Evolutionary conservation across 2,888 invertebrate species (phyloP).

Genomic region (Pandemis cinnamomeana): DNA sequence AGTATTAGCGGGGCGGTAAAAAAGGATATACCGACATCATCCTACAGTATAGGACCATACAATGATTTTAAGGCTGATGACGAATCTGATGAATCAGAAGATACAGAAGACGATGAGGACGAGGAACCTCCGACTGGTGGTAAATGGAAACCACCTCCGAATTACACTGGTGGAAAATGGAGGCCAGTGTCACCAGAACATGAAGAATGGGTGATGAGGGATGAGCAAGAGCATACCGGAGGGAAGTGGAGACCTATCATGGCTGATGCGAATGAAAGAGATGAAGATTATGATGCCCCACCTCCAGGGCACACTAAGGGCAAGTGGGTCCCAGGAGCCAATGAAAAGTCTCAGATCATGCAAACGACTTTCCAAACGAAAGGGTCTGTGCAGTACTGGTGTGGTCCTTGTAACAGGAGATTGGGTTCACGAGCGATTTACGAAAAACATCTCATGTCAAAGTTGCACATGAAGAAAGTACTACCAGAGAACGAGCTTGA

Average conservation of each 20-base stretch:
- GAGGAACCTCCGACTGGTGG: conserved; percentile 84
- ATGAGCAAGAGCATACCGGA: conserved; percentile 83
- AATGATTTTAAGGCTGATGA: conserved; percentile 74
- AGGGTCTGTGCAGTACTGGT: conserved; percentile 89
- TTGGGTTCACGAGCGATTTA: conserved; percentile 90
- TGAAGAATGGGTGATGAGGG: conserved; percentile 83
- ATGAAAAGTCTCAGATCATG: conserved; percentile 82
- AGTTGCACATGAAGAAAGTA: conserved; percentile 88
- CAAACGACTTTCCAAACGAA: conserved; percentile 79
- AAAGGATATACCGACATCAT: conserved; percentile 76
- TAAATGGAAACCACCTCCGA: conserved; percentile 89
- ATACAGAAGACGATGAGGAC: conserved; percentile 85
- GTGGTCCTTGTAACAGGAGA: conserved; percentile 91
- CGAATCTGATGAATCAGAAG: conserved; percentile 84
- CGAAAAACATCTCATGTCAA: conserved; percentile 90
- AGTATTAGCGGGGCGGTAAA: conserved; percentile 84
- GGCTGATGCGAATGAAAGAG: conserved; percentile 68
- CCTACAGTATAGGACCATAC: conserved; percentile 70
- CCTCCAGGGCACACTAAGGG: conserved; percentile 90
- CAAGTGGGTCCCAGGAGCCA: conserved; percentile 91
- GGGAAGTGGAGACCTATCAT: conserved; percentile 87
- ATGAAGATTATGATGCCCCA: conserved; percentile 84
- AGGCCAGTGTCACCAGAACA: conserved; percentile 76
- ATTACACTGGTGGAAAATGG: conserved; percentile 81
- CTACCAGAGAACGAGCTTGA: conserved; percentile 89